Percentiles rank a stretch among this genome's conserved stretches.
phyloP scores from a whole-genome alignment of 2,113 vertebrate genomes.

The Epinephelus cyanopodus region DNA sequence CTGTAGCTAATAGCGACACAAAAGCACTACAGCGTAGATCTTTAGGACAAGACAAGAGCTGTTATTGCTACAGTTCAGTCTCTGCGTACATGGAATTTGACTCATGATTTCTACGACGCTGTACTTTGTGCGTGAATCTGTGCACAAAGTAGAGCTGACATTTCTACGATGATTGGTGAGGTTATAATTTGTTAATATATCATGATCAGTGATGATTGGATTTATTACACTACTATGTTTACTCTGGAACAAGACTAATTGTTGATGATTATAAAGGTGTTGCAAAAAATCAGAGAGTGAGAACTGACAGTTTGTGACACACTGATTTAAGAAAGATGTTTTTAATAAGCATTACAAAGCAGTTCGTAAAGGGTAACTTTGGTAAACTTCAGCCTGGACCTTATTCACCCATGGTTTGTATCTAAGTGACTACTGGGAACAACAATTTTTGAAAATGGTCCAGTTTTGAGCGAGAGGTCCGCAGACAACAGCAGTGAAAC shows the following conservation, averaged over 20 bases:
- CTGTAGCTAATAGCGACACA: slow-evolving; percentile 71
- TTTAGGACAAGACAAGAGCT: slow-evolving; percentile 57
- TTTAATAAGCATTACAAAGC: slow-evolving; percentile 17
- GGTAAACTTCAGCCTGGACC: too few species aligned
- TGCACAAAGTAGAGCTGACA: slow-evolving; percentile 29
- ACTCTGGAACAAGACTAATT: slow-evolving; percentile 11
- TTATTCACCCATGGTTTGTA: too few species aligned
- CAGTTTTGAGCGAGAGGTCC: too few species aligned
- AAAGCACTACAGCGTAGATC: slow-evolving; percentile 61
- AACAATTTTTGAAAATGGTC: too few species aligned
- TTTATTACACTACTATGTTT: slow-evolving; percentile 4
- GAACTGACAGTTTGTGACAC: slow-evolving; percentile 25
- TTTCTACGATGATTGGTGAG: slow-evolving; percentile 43
- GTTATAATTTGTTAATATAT: slow-evolving; percentile 59
- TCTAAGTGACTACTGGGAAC: too few species aligned
- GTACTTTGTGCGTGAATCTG: slow-evolving; percentile 17
- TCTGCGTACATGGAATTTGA: slow-evolving; percentile 8
- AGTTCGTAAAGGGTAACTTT: not conserved
- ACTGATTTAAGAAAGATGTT: slow-evolving; percentile 15
- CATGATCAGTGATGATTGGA: slow-evolving; percentile 28
- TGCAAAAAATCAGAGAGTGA: slow-evolving; percentile 18
- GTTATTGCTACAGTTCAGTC: slow-evolving; percentile 60
- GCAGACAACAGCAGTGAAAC: too few species aligned
- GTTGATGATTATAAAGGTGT: slow-evolving; percentile 27
- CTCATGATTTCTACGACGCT: slow-evolving; percentile 37